phyloP scores from a whole-genome alignment of 2,888 invertebrate species.

The Sesia bembeciformis region DNA sequence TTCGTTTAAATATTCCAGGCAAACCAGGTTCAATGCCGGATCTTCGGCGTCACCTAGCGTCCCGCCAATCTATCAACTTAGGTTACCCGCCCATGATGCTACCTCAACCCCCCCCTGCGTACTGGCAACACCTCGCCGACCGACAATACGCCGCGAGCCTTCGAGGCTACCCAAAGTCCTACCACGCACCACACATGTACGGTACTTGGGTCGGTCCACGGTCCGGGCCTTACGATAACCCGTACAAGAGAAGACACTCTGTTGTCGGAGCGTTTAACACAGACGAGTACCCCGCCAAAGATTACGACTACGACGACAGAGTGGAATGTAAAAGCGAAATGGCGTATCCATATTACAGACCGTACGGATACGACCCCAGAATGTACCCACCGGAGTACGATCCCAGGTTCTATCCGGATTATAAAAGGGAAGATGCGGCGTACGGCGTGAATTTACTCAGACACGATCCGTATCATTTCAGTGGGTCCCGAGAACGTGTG shows the following conservation, averaged over 20 bases:
- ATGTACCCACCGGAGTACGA: constrained; percentile 56
- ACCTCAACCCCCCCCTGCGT: constrained; percentile 55
- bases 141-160: constrained; percentile 60
- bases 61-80: constrained; percentile 51
- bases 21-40: constrained; percentile 71
- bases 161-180: constrained; percentile 50
- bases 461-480: constrained; percentile 60
- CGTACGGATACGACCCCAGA: constrained; percentile 47
- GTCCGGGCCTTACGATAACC: constrained; percentile 62
- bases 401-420: constrained; percentile 54
- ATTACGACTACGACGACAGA: constrained; percentile 56
- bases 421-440: constrained; percentile 50
- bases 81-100: constrained; percentile 51
- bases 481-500: constrained; percentile 48
- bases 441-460: constrained; percentile 64
- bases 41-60: constrained; percentile 54
- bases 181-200: constrained; percentile 43
- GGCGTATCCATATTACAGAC: constrained; percentile 53
- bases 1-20: constrained; percentile 29
- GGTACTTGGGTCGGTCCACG: constrained; percentile 67
- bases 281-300: constrained; percentile 59
- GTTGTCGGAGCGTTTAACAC: constrained; percentile 64
- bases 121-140: constrained; percentile 63
- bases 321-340: constrained; percentile 62
- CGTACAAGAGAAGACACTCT: constrained; percentile 71